phyloP scores from a whole-genome alignment of 2,797 vertebrate genomes.

The Cyprinella venusta region DNA sequence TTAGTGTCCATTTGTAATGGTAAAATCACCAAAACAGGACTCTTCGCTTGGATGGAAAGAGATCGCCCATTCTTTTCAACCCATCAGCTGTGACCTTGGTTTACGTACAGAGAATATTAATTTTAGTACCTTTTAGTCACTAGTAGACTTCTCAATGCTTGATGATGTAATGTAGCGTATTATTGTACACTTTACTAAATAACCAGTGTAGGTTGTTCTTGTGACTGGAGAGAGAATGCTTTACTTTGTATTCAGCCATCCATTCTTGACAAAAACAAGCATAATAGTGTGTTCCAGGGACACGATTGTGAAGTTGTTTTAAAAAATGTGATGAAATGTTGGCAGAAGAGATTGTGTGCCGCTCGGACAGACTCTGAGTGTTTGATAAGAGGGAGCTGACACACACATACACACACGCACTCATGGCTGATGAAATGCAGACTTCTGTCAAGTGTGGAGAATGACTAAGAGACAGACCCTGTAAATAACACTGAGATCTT shows the following conservation, averaged over 20 bases:
- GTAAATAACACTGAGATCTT: constrained; percentile 41
- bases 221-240: constrained; percentile 33
- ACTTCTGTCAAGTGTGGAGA: constrained; percentile 50
- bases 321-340: constrained; percentile 38
- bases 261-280: constrained; percentile 27
- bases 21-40: not conserved
- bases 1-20: not conserved
- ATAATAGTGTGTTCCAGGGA: constrained; percentile 18
- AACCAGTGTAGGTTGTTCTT: constrained; percentile 43
- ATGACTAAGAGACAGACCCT: constrained; percentile 42
- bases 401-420: constrained; percentile 4
- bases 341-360: constrained; percentile 20
- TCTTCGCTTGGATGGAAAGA: not conserved
- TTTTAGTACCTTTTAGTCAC: not conserved
- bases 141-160: constrained; percentile 1
- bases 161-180: constrained; percentile 49
- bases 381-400: constrained; percentile 33
- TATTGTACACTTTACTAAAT: constrained; percentile 34
- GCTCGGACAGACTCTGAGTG: constrained; percentile 20
- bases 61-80: not conserved
- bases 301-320: constrained; percentile 32
- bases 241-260: not conserved
- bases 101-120: not conserved
- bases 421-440: constrained; percentile 38
- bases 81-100: not conserved